These are phyloP conservation scores for Lonchura striata DNA, from an alignment of 2,113 vertebrate species.

Conservation along the genomic window DNA sequence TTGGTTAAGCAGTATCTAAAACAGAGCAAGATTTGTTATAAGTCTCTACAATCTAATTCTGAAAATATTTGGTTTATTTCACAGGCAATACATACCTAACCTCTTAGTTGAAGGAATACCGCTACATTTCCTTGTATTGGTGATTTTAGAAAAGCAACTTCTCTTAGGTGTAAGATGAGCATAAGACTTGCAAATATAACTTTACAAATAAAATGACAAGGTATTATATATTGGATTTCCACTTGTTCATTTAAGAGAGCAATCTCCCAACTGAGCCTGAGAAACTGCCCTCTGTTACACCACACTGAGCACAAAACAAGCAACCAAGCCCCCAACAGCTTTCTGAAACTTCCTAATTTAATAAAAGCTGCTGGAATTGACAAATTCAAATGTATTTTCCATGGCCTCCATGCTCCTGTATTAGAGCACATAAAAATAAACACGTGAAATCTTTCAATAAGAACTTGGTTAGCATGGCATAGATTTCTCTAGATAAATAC, in stretches of 20 bases:
- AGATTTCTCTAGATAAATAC: not conserved
- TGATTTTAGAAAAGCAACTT: not conserved
- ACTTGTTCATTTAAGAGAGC: not conserved
- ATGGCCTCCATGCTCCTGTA: not conserved
- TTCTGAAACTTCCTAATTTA: not conserved
- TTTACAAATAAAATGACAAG: not conserved
- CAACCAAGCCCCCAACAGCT: not conserved
- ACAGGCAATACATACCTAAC: not conserved
- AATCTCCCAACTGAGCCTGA: not conserved
- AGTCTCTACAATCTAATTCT: slow-evolving; percentile 3
- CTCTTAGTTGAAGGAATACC: not conserved
- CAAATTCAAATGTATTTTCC: not conserved
- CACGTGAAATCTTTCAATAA: not conserved
- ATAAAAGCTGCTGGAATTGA: not conserved
- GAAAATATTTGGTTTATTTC: slow-evolving; percentile 17
- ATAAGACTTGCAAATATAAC: not conserved
- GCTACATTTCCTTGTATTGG: not conserved
- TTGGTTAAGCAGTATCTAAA: not conserved
- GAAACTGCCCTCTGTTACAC: not conserved
- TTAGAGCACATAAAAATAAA: not conserved
- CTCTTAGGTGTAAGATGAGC: not conserved
- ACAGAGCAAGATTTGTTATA: not conserved
- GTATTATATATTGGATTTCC: not conserved
- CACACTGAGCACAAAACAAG: not conserved
- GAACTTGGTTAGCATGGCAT: not conserved